Percentiles rank a stretch among this genome's conserved stretches.
These are phyloP conservation scores for Lepus europaeus DNA, from an alignment of 2,113 vertebrate genomes.

Conservation along the genomic window DNA sequence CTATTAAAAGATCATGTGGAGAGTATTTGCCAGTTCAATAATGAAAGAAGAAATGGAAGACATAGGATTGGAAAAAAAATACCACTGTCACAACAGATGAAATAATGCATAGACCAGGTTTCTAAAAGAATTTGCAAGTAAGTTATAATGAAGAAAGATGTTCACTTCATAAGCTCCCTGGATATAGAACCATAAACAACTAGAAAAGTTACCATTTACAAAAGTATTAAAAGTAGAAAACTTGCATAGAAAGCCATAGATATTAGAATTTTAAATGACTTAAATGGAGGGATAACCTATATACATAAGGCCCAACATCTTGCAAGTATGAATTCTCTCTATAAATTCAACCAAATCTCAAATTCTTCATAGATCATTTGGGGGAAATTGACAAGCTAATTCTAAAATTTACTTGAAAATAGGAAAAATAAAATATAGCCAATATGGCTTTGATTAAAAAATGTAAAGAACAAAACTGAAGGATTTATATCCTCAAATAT, in stretches of 20 bases:
- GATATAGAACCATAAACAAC: background rate
- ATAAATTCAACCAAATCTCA: background rate
- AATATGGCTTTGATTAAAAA: background rate
- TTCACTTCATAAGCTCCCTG: background rate
- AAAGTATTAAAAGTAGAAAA: background rate
- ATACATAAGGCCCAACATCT: background rate
- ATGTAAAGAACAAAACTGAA: constrained; percentile 5
- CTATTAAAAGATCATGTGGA: background rate
- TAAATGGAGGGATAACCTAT: background rate
- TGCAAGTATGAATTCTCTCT: constrained; percentile 33
- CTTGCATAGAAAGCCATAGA: background rate
- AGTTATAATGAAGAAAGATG: background rate
- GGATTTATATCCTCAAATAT: background rate
- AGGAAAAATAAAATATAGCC: constrained; percentile 20
- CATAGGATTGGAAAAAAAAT: constrained; percentile 2
- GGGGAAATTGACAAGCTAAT: background rate
- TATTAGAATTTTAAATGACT: constrained; percentile 18
- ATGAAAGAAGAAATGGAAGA: background rate
- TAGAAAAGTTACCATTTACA: background rate
- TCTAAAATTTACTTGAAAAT: constrained; percentile 48
- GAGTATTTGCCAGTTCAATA: background rate
- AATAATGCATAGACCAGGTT: background rate
- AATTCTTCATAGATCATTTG: background rate
- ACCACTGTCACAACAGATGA: background rate
- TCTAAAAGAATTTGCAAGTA: background rate